These are phyloP conservation scores for Lutraria lutraria DNA, from an alignment of 2,888 invertebrate genomes.

Conservation along the genomic window DNA sequence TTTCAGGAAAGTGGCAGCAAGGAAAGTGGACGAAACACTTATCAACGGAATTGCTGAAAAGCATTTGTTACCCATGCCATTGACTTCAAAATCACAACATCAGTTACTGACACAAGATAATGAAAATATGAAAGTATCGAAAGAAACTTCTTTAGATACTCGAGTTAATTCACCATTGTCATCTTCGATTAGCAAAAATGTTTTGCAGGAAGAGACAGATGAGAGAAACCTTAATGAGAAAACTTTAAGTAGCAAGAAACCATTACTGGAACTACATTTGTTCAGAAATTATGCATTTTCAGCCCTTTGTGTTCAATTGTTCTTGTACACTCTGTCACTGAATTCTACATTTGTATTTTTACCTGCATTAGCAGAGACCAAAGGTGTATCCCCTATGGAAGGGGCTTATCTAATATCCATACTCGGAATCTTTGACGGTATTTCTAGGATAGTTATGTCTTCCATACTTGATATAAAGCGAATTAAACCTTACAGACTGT, in stretches of 20 bases:
- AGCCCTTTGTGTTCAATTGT: slow-evolving; percentile 63
- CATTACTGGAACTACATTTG: slow-evolving; percentile 56
- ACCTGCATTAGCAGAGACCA: slow-evolving; percentile 73
- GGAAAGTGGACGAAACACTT: not conserved
- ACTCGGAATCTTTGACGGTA: slow-evolving; percentile 72
- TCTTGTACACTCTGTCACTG: slow-evolving; percentile 66
- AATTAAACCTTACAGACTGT: slow-evolving; percentile 69
- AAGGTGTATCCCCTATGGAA: slow-evolving; percentile 66
- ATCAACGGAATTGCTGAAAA: not conserved
- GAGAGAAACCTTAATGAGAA: not conserved
- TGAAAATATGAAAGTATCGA: not conserved
- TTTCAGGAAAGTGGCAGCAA: not conserved
- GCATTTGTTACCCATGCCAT: not conserved
- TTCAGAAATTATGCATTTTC: slow-evolving; percentile 68
- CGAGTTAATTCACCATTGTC: not conserved
- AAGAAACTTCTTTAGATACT: not conserved
- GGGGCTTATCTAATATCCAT: slow-evolving; percentile 74
- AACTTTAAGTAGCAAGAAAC: slow-evolving; percentile 25
- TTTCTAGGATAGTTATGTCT: slow-evolving; percentile 71
- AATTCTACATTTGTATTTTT: slow-evolving; percentile 75
- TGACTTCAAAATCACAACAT: not conserved
- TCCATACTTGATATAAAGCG: slow-evolving; percentile 70
- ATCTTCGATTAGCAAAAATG: slow-evolving; percentile 20
- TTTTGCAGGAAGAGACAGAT: not conserved
- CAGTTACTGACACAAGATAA: not conserved